These are phyloP conservation scores for Nomada lathburiana DNA, from an alignment of 2,888 invertebrate species.

Conservation along the genomic window DNA sequence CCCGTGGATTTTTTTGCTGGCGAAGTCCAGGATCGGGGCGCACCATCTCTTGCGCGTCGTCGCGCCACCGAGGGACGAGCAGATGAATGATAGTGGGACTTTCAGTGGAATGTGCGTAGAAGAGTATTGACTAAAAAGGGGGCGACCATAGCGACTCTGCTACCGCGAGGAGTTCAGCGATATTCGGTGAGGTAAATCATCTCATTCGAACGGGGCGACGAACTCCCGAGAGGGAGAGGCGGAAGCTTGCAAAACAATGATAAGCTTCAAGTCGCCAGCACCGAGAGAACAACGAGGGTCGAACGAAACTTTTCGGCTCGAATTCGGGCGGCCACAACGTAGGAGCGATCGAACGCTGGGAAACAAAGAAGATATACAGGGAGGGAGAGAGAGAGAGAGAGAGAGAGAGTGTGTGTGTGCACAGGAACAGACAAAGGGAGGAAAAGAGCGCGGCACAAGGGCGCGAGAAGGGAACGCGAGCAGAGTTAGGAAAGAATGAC, in stretches of 20 bases:
- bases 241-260: too few species aligned
- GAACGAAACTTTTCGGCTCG: neutral
- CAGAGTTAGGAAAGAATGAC: constrained; percentile 19
- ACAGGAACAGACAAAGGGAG: constrained; percentile 9
- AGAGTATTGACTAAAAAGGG: neutral
- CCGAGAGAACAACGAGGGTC: neutral
- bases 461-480: constrained; percentile 4
- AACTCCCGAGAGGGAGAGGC: too few species aligned
- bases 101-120: neutral
- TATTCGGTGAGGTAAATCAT: too few species aligned
- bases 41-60: constrained; percentile 23
- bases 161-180: too few species aligned
- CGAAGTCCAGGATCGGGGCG: constrained; percentile 26
- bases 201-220: too few species aligned
- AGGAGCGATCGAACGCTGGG: constrained; percentile 16
- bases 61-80: neutral
- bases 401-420: neutral
- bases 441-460: constrained; percentile 16
- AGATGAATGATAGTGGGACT: constrained; percentile 9
- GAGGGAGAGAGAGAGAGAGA: neutral
- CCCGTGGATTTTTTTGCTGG: neutral
- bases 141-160: neutral
- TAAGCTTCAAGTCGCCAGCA: neutral
- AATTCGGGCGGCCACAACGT: neutral
- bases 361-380: constrained; percentile 31